These are phyloP conservation scores for Orientallactaga bullata DNA, from an alignment of 2,113 vertebrate species.

Conservation along the genomic window DNA sequence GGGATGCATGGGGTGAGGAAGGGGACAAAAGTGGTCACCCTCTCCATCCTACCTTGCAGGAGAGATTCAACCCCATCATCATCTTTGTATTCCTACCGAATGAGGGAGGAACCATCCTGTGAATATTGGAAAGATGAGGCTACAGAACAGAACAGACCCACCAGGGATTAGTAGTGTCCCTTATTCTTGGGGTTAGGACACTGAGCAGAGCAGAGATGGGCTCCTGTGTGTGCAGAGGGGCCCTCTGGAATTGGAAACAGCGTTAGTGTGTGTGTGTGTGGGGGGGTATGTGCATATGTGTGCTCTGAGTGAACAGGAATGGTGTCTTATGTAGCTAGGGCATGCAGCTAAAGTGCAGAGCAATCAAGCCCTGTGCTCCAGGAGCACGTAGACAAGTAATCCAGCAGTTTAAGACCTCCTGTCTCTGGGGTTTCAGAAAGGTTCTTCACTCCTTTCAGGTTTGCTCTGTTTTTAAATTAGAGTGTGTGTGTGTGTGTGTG, in stretches of 20 bases:
- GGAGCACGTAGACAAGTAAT: constrained; percentile 49
- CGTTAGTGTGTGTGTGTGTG: not conserved
- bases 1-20: not conserved
- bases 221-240: not conserved
- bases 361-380: constrained; percentile 15
- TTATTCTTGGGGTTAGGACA: constrained; percentile 14
- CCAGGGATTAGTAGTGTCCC: constrained; percentile 39
- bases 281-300: not conserved
- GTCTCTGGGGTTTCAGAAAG: not conserved
- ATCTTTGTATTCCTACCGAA: not conserved
- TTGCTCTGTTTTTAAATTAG: constrained; percentile 26
- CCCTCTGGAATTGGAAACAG: constrained; percentile 42
- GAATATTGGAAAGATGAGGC: constrained; percentile 67
- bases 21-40: not conserved
- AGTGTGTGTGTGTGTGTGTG: not conserved
- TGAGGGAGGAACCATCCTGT: not conserved
- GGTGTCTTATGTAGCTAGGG: constrained; percentile 29
- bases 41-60: not conserved
- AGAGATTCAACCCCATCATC: not conserved
- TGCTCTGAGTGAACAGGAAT: not conserved
- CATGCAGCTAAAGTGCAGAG: constrained; percentile 13
- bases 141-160: not conserved
- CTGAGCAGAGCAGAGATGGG: not conserved
- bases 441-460: not conserved
- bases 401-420: not conserved